These are phyloP conservation scores for Varecia variegata DNA, from an alignment of 2,797 vertebrate genomes.

Conservation along the genomic window DNA sequence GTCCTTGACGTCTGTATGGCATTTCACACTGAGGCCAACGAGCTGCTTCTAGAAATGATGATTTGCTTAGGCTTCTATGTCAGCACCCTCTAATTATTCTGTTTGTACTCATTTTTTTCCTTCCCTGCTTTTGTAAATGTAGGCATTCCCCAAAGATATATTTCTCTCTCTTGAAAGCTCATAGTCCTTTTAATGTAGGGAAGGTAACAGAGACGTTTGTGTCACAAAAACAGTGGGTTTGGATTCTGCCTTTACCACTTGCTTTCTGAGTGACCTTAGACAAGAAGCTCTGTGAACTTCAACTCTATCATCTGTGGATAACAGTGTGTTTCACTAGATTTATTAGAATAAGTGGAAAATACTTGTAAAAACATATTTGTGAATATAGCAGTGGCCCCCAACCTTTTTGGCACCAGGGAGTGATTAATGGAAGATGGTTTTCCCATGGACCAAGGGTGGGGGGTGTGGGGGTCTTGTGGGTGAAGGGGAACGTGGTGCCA, in stretches of 20 bases:
- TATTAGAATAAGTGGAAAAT: neutral
- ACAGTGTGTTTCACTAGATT: neutral
- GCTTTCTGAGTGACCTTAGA: neutral
- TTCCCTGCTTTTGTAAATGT: neutral
- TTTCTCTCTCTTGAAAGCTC: conserved; percentile 13
- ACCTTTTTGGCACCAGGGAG: too few species aligned
- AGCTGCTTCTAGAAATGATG: neutral
- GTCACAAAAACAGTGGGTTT: neutral
- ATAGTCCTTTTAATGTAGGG: neutral
- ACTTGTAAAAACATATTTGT: neutral
- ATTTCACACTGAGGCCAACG: neutral
- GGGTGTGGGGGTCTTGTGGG: too few species aligned
- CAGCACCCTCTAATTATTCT: neutral
- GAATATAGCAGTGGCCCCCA: neutral
- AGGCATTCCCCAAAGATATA: neutral
- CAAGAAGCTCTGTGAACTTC: neutral
- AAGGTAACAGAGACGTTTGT: neutral
- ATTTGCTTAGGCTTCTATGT: conserved; percentile 27
- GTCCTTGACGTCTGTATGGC: neutral
- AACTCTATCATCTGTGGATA: neutral
- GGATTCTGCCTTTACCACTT: neutral
- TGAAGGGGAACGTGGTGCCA: too few species aligned
- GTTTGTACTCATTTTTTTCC: neutral
- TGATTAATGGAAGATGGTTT: too few species aligned
- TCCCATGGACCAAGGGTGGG: too few species aligned